Conservation (phyloP, 2,113 vertebrate species). For the Mustela nigripes region DNA sequence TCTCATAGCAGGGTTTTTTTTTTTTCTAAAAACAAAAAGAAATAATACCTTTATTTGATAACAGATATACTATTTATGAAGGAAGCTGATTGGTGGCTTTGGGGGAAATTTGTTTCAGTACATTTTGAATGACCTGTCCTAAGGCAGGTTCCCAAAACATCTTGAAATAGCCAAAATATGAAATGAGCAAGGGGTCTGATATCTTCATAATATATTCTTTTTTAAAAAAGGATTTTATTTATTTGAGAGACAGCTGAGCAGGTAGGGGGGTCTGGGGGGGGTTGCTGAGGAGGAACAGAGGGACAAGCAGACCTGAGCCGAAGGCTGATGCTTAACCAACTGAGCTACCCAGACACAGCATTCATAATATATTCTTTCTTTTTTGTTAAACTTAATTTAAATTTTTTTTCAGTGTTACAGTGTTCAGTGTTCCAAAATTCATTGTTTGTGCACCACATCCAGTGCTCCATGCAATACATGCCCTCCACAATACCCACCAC, state of each 20-base stretch:
- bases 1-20: background rate
- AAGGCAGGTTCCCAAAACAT: background rate
- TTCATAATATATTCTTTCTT: background rate
- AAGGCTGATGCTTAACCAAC: background rate
- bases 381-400: too few species aligned
- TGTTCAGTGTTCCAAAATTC: too few species aligned
- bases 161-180: background rate
- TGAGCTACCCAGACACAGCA: background rate
- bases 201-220: background rate
- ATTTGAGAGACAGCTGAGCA: background rate
- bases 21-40: background rate
- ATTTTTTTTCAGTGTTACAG: too few species aligned
- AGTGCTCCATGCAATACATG: too few species aligned
- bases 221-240: background rate
- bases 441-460: too few species aligned
- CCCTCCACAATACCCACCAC: too few species aligned
- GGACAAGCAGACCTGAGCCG: background rate
- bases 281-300: background rate
- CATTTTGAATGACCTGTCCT: background rate
- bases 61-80: background rate
- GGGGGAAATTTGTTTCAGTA: background rate
- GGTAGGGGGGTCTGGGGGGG: rapidly evolving
- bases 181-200: background rate
- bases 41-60: background rate
- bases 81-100: background rate